Base-by-base conservation (phyloP, 2,113 vertebrate species). In the Toxotes chatareus region DNA sequence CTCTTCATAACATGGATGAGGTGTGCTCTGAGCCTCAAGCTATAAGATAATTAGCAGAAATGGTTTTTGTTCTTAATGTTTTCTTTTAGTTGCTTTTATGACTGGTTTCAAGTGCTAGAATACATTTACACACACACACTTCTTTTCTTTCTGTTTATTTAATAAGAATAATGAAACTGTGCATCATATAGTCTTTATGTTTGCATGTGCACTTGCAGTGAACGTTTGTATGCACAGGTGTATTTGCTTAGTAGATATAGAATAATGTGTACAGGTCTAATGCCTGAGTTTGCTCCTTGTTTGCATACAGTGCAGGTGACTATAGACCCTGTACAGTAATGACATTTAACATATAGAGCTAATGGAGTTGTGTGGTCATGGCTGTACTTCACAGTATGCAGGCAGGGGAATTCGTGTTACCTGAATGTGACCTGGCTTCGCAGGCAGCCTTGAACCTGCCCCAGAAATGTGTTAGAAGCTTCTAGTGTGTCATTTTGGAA, bases 401-500 rank as follows among this genome's bases (percentile, higher is more conserved):
- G 5, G 27, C 55, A 10, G 23, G 34, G 31, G 57, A 61, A n/a
- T 10, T 23, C 8, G 0, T 71, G 36, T 83, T 38, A 83, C 63
- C 64, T 75, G 82, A 83, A 51, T 40, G 4, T 60, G 63, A 86
- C 53, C 66, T 55, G 46, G 31, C 53, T 66, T 21, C 3, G 8
- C n/a, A 60, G 44, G 63, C 51, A 44, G 62, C 72, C 59, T 77
- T 59, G 12, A 76, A 47, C 31, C 67, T 51, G 59, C 53, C 23
- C 49, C 51, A 78, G 38, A 88, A 82, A 83, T 73, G 31, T 71
- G 53, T 60, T 9, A 27, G 42, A 51, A 34, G 32, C 49, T 56
- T 55, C 44, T 74, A 21, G 40, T 40, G 49, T 83, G 69, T 79
- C 77, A 59, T 63, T 23, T 36, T 86, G 80, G 60, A 80, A 66